Evolutionary conservation across 2,888 invertebrate species (phyloP).

Genomic region (Chrysopilus asiliformis): DNA sequence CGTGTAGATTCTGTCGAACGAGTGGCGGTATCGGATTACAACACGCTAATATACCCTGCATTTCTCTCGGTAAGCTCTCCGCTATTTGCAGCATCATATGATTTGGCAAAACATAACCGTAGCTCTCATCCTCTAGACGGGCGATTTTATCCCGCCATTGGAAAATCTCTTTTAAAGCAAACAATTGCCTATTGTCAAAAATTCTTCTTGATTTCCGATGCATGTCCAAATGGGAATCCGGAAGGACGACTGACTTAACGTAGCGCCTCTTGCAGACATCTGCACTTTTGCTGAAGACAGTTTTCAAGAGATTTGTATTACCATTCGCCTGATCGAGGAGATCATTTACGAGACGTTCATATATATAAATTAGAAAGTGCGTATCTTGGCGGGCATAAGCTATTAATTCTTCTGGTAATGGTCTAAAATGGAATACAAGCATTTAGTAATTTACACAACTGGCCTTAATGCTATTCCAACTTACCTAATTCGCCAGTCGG

Average conservation of each 20-base stretch:
- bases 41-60: conserved; percentile 84
- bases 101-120: conserved; percentile 84
- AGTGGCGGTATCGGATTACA: conserved; percentile 85
- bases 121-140: conserved; percentile 81
- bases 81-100: conserved; percentile 89
- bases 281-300: conserved; percentile 61
- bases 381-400: conserved; percentile 88
- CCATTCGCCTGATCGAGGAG: conserved; percentile 53
- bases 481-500: conserved; percentile 84
- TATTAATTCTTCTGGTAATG: conserved; percentile 66
- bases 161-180: conserved; percentile 67
- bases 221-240: conserved; percentile 59
- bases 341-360: conserved; percentile 62
- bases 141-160: conserved; percentile 81
- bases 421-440: too few species aligned
- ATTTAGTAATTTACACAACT: too few species aligned
- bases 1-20: conserved; percentile 40
- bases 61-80: conserved; percentile 75
- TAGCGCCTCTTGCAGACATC: conserved; percentile 70
- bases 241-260: conserved; percentile 56
- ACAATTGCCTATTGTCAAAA: conserved; percentile 75
- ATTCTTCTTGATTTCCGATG: conserved; percentile 62
- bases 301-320: conserved; percentile 47
- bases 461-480: too few species aligned
- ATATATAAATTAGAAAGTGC: conserved; percentile 84